Conservation (phyloP, 2,113 vertebrate species). For the Suricata suricatta region DNA sequence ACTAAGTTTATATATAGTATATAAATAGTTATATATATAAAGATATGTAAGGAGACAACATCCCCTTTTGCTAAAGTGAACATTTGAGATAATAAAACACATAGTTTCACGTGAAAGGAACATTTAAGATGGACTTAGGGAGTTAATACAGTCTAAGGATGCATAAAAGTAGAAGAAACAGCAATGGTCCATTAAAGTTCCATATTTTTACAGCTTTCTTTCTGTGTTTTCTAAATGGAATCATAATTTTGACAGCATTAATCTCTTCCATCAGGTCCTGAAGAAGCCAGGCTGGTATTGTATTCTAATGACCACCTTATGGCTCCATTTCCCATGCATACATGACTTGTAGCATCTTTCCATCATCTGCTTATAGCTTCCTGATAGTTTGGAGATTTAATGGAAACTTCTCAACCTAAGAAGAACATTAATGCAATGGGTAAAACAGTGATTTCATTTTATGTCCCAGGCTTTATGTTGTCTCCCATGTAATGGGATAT, state of each 20-base stretch:
- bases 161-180: background rate
- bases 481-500: constrained; percentile 55
- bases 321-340: background rate
- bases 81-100: background rate
- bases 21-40: no score
- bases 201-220: background rate
- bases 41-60: background rate
- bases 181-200: background rate
- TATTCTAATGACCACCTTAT: background rate
- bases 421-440: constrained; percentile 45
- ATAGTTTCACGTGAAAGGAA: no score
- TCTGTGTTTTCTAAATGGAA: background rate
- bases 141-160: background rate
- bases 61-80: background rate
- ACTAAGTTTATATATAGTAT: no score
- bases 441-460: constrained; percentile 57
- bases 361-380: constrained; percentile 34
- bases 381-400: constrained; percentile 54
- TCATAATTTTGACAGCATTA: background rate
- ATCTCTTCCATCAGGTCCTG: background rate
- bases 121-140: background rate
- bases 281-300: background rate
- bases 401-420: constrained; percentile 17
- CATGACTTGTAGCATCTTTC: background rate
- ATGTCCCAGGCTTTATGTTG: constrained; percentile 65